phyloP scores from a whole-genome alignment of 2,888 invertebrate species.

The Sinohyriopsis cumingii region DNA sequence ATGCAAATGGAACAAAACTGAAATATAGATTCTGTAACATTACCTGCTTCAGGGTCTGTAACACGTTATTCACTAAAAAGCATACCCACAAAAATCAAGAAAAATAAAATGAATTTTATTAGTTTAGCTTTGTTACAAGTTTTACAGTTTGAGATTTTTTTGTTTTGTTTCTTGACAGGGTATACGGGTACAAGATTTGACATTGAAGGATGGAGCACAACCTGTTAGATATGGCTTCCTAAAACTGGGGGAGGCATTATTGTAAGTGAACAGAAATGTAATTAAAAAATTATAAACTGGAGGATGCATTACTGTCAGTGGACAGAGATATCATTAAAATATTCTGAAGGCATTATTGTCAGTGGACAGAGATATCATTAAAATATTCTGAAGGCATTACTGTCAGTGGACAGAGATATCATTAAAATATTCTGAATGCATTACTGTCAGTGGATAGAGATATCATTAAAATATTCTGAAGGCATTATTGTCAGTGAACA shows the following conservation, averaged over 20 bases:
- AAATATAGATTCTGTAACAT: too few species aligned
- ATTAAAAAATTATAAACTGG: slow-evolving; percentile 67
- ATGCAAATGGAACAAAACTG: too few species aligned
- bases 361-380: slow-evolving; percentile 61
- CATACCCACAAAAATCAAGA: too few species aligned
- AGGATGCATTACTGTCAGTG: slow-evolving; percentile 79
- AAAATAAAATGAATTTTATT: too few species aligned
- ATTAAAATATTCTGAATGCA: slow-evolving; percentile 71
- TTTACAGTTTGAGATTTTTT: too few species aligned
- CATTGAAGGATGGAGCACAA: slow-evolving; percentile 72
- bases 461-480: slow-evolving; percentile 52
- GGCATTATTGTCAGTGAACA: slow-evolving; percentile 77
- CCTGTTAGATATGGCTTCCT: slow-evolving; percentile 74
- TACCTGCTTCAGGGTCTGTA: too few species aligned
- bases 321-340: too few species aligned
- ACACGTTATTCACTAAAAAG: too few species aligned
- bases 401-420: slow-evolving; percentile 61
- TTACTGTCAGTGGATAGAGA: slow-evolving; percentile 76
- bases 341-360: slow-evolving; percentile 77
- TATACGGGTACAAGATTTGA: slow-evolving; percentile 76
- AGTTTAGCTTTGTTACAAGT: too few species aligned
- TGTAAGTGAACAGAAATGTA: slow-evolving; percentile 74
- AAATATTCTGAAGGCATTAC: too few species aligned
- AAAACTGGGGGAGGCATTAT: slow-evolving; percentile 76
- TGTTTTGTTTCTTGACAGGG: slow-evolving; percentile 63